Evolutionary conservation across 2,113 vertebrate species (phyloP).

Genomic region (Pituophis catenifer): DNA sequence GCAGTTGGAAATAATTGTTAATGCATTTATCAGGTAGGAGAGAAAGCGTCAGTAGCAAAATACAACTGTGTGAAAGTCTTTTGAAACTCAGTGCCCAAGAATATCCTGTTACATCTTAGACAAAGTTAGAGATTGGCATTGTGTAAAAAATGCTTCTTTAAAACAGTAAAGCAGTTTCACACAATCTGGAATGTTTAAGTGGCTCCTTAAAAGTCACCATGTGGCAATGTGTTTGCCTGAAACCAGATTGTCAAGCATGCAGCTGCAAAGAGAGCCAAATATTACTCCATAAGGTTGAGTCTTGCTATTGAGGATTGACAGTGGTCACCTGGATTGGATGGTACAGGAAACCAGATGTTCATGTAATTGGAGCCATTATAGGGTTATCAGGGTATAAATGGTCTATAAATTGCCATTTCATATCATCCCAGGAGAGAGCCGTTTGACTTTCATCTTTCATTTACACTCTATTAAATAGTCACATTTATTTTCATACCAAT

Average conservation of each 20-base stretch:
- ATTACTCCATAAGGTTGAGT: background rate
- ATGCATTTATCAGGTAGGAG: background rate
- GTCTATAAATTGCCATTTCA: background rate
- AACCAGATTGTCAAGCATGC: background rate
- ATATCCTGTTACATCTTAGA: background rate
- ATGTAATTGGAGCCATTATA: background rate
- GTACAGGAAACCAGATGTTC: background rate
- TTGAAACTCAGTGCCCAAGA: background rate
- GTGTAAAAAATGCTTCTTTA: background rate
- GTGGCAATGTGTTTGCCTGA: background rate
- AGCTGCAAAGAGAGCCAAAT: background rate
- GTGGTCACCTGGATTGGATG: background rate
- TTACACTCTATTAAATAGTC: background rate
- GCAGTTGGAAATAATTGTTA: background rate
- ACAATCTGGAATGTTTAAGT: background rate
- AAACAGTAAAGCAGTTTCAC: background rate
- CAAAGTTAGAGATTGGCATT: background rate
- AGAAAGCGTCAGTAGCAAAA: background rate
- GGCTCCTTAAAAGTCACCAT: background rate
- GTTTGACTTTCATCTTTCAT: background rate
- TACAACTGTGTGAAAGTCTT: background rate
- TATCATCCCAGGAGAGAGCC: background rate
- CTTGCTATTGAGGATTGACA: background rate
- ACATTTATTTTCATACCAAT: background rate
- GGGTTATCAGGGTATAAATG: background rate